Evolutionary conservation across 1,140 invertebrate species (phyloP).

Genomic region (Drosophila funebris): DNA sequence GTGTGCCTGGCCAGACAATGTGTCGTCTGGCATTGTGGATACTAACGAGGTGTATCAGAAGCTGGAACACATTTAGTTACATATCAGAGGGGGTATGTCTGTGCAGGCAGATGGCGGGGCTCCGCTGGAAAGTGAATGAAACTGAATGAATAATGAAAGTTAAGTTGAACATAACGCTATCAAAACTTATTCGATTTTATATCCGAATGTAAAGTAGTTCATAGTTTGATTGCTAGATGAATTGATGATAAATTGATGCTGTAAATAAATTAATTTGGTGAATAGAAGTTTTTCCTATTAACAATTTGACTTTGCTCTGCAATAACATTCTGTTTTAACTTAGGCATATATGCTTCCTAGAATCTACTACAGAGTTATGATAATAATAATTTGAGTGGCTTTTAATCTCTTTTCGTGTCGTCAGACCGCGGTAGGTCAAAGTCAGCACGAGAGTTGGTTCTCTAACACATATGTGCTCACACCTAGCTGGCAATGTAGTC

Average conservation of each 20-base stretch:
- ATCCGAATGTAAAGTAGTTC: not conserved
- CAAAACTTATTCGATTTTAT: not conserved
- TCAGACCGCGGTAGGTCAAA: constrained; percentile 19
- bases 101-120: not conserved
- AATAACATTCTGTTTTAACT: too few species aligned
- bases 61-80: constrained; percentile 4
- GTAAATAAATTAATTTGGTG: not conserved
- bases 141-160: too few species aligned
- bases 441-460: not conserved
- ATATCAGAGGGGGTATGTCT: not conserved
- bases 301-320: too few species aligned
- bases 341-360: not conserved
- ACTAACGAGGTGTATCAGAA: constrained; percentile 56
- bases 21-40: constrained; percentile 20
- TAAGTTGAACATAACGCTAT: not conserved
- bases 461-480: constrained; percentile 42
- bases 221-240: not conserved
- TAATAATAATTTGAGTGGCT: not conserved
- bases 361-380: not conserved
- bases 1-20: constrained; percentile 42
- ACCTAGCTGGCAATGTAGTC: constrained; percentile 28
- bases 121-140: too few species aligned
- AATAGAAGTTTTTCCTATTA: too few species aligned
- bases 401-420: not conserved
- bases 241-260: not conserved